Evolutionary conservation across 2,797 vertebrate genomes (phyloP).

Genomic region (Cynopterus sphinx): DNA sequence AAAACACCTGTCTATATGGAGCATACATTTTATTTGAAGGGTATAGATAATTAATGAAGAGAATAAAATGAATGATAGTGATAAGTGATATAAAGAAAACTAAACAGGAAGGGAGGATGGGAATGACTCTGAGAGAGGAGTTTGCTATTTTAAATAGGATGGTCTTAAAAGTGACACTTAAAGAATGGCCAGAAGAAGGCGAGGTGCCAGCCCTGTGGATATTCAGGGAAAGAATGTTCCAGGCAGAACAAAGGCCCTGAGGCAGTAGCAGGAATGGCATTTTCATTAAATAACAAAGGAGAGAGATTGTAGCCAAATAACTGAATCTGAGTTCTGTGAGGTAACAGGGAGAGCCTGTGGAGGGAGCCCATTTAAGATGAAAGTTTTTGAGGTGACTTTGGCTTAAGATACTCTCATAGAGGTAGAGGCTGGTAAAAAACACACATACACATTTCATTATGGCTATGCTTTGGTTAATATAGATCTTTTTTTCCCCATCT

Average conservation of each 20-base stretch:
- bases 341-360: background rate
- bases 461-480: background rate
- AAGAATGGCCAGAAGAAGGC: background rate
- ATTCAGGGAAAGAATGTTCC: background rate
- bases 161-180: background rate
- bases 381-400: background rate
- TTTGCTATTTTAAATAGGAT: background rate
- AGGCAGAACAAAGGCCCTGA: background rate
- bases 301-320: accelerated
- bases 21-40: background rate
- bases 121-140: no score
- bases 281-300: background rate
- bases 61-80: background rate
- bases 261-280: no score
- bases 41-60: background rate
- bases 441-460: background rate
- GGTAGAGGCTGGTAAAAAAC: background rate
- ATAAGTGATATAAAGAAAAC: background rate
- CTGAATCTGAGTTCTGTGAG: background rate
- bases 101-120: background rate
- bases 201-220: background rate
- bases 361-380: background rate
- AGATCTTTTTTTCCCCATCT: background rate
- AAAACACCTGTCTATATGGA: background rate
- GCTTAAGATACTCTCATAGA: background rate